These are phyloP conservation scores for Balaenoptera acutorostrata DNA, from an alignment of 2,113 vertebrate genomes.

Conservation along the genomic window DNA sequence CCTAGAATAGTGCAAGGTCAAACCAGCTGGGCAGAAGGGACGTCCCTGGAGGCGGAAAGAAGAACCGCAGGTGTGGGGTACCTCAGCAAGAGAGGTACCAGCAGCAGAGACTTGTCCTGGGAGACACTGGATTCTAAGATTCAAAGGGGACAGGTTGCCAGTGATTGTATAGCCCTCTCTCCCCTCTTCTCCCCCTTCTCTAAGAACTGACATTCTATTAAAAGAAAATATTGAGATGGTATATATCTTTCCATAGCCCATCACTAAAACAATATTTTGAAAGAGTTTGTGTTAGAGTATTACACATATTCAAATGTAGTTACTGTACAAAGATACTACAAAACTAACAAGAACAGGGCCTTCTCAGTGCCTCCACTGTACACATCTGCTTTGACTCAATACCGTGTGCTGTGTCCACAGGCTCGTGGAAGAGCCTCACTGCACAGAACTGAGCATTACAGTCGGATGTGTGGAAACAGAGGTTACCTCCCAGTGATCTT, in stretches of 20 bases:
- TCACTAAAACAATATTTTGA: not conserved
- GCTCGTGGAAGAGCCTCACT: not conserved
- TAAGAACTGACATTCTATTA: not conserved
- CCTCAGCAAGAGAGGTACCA: not conserved
- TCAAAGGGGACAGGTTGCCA: not conserved
- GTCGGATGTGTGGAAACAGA: accelerated
- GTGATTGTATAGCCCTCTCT: not conserved
- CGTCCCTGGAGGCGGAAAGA: no score
- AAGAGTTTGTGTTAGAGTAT: not conserved
- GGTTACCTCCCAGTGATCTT: not conserved
- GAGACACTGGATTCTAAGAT: not conserved
- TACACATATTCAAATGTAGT: not conserved
- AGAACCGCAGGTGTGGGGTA: not conserved
- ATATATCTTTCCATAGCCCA: not conserved
- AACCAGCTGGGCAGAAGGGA: not conserved
- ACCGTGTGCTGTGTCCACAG: not conserved
- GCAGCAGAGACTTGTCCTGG: not conserved
- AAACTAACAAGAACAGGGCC: not conserved
- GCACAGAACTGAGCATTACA: not conserved
- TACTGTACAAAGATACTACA: not conserved
- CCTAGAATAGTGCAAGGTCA: not conserved
- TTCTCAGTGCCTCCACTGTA: not conserved
- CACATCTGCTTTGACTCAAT: not conserved
- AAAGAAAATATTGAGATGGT: not conserved
- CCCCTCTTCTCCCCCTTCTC: accelerated